Percentiles rank a stretch among this genome's conserved stretches.
These are phyloP conservation scores for Myrmophylax atrothorax DNA, from an alignment of 2,113 vertebrate species.

Conservation along the genomic window DNA sequence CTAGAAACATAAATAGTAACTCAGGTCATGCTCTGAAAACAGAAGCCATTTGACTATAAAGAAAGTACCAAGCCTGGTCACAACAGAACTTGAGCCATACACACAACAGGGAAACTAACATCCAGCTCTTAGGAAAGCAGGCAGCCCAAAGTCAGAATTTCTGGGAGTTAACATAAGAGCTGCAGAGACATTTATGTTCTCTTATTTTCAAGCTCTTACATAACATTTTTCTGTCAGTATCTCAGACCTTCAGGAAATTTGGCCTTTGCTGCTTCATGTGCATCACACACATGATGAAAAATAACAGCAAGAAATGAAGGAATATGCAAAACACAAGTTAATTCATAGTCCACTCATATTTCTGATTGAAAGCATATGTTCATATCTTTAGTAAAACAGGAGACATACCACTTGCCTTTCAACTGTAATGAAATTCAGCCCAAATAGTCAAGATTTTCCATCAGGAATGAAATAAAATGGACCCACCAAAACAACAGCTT, in stretches of 20 bases:
- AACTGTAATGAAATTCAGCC: not conserved
- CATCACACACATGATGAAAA: not conserved
- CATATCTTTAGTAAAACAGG: not conserved
- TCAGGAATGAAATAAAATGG: not conserved
- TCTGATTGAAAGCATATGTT: not conserved
- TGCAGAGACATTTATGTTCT: not conserved
- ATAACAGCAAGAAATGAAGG: not conserved
- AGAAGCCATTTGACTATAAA: not conserved
- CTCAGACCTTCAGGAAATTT: not conserved
- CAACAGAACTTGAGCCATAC: rapidly evolving
- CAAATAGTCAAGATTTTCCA: not conserved
- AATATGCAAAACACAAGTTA: not conserved
- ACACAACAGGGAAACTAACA: not conserved
- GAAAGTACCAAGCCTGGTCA: not conserved
- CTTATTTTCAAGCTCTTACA: not conserved
- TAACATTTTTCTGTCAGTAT: not conserved
- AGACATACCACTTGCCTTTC: not conserved
- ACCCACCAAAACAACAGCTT: not conserved
- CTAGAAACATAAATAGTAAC: not conserved
- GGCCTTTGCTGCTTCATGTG: not conserved
- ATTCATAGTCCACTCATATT: not conserved
- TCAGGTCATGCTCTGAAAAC: not conserved
- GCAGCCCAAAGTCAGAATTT: not conserved
- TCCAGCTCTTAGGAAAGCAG: not conserved
- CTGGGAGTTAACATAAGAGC: not conserved